phyloP scores from a whole-genome alignment of 1,140 invertebrate species.

The Ectropis grisescens region DNA sequence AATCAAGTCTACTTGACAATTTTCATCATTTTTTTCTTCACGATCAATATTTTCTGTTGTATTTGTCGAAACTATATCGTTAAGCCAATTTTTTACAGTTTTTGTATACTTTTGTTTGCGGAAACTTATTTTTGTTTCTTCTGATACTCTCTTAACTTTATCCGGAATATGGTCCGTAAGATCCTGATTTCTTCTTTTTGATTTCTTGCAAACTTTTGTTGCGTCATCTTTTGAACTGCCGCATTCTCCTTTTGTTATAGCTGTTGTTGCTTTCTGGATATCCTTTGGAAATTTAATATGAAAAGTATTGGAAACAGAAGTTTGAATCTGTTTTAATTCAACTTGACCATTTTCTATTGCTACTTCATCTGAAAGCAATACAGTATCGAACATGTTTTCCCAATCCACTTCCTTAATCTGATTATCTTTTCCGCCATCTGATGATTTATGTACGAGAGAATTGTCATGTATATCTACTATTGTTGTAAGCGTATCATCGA shows the following conservation, averaged over 20 bases:
- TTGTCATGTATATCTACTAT: no score
- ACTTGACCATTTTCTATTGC: no score
- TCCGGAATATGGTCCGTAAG: constrained; percentile 2
- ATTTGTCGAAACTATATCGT: constrained; percentile 20
- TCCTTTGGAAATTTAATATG: constrained; percentile 6
- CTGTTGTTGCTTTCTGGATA: constrained; percentile 2
- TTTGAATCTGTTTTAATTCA: no score
- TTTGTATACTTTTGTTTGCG: constrained; percentile 41
- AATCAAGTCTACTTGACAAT: background rate
- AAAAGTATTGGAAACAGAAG: no score
- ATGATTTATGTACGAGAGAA: no score
- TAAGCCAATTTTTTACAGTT: constrained; percentile 38
- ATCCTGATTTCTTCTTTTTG: no score
- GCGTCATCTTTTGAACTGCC: constrained; percentile 3
- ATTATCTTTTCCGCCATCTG: no score
- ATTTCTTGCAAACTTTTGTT: constrained; percentile 2
- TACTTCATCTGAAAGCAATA: constrained; percentile 19
- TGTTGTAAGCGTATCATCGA: no score
- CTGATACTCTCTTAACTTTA: constrained; percentile 11
- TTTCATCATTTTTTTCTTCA: constrained; percentile 1
- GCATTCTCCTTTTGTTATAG: constrained; percentile 6
- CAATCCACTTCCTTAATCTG: no score
- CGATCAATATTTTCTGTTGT: constrained; percentile 3
- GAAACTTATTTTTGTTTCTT: constrained; percentile 9
- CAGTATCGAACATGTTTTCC: constrained; percentile 39